Evolutionary conservation across 2,888 invertebrate species (phyloP).

Genomic region (Lymantria monacha): DNA sequence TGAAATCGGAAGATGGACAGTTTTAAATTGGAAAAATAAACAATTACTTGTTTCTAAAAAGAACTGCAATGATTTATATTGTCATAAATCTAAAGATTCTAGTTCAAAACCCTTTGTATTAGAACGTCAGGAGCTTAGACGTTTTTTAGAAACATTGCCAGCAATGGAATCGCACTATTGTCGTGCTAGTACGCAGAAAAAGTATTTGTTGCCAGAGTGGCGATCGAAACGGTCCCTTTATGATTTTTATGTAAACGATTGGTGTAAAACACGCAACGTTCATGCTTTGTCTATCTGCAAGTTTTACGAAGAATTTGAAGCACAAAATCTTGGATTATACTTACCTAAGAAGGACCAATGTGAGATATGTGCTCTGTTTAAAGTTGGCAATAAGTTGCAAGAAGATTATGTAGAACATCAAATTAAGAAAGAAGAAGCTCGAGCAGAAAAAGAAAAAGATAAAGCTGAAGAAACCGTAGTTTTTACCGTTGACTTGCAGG

Average conservation of each 20-base stretch:
- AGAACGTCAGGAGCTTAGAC: no score
- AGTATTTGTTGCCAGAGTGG: conserved; percentile 1
- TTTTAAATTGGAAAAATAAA: conserved; percentile 8
- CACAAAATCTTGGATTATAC: no score
- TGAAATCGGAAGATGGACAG: conserved; percentile 7
- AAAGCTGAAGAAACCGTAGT: no score
- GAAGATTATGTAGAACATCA: no score
- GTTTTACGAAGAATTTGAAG: no score
- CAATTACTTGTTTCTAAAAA: no score
- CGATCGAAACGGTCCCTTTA: background rate
- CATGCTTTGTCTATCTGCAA: background rate
- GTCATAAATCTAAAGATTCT: background rate
- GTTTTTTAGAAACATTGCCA: conserved; percentile 2
- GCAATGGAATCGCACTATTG: conserved; percentile 6
- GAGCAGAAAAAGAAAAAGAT: no score
- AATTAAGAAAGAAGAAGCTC: no score
- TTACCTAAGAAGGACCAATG: no score
- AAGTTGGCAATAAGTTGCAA: no score
- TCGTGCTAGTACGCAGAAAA: background rate
- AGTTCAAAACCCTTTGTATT: conserved; percentile 1
- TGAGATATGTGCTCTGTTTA: no score
- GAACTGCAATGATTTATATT: conserved; percentile 2
- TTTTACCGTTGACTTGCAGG: no score
- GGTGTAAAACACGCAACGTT: background rate
- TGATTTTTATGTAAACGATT: background rate